Evolutionary conservation across 2,888 invertebrate species (phyloP).

Genomic region (Prosopocoilus inquinatus): DNA sequence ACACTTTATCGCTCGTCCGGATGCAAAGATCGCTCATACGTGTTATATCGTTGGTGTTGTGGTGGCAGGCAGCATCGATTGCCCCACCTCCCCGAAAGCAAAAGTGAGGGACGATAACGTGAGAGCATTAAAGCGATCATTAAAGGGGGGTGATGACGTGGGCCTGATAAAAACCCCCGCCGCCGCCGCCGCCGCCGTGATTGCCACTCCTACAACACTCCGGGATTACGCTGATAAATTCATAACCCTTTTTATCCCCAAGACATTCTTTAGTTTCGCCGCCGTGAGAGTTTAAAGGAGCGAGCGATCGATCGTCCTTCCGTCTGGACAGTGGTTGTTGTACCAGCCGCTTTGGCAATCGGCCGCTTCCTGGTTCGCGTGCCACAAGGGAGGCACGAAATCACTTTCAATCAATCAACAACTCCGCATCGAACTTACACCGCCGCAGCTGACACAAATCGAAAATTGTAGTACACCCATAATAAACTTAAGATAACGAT

Average conservation of each 20-base stretch:
- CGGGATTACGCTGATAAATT: constrained; percentile 29
- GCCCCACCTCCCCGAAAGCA: constrained; percentile 27
- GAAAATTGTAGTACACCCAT: not conserved
- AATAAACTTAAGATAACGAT: not conserved
- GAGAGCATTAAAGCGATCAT: constrained; percentile 32
- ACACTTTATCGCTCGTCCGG: constrained; percentile 39
- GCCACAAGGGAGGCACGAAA: constrained; percentile 30
- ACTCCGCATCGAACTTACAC: constrained; percentile 3
- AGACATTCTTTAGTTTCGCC: not conserved
- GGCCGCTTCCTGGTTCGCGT: constrained; percentile 15
- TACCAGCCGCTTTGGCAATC: constrained; percentile 13
- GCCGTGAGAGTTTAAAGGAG: not conserved
- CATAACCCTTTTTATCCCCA: constrained; percentile 20
- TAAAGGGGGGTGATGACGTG: constrained; percentile 34
- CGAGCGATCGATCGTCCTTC: constrained; percentile 7
- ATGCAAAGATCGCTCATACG: constrained; percentile 40
- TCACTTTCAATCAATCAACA: constrained; percentile 38
- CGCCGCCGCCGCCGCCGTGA: constrained; percentile 34
- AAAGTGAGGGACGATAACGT: constrained; percentile 37
- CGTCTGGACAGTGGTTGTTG: constrained; percentile 27
- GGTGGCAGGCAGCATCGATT: constrained; percentile 33
- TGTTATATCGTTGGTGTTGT: constrained; percentile 26
- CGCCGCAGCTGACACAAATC: not conserved
- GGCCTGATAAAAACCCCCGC: constrained; percentile 30
- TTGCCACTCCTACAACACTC: constrained; percentile 32